A percentile compares a stretch with the other conserved stretches of the same genome.
These are phyloP conservation scores for Vulpes lagopus DNA, from an alignment of 2,113 vertebrate genomes.

Conservation along the genomic window DNA sequence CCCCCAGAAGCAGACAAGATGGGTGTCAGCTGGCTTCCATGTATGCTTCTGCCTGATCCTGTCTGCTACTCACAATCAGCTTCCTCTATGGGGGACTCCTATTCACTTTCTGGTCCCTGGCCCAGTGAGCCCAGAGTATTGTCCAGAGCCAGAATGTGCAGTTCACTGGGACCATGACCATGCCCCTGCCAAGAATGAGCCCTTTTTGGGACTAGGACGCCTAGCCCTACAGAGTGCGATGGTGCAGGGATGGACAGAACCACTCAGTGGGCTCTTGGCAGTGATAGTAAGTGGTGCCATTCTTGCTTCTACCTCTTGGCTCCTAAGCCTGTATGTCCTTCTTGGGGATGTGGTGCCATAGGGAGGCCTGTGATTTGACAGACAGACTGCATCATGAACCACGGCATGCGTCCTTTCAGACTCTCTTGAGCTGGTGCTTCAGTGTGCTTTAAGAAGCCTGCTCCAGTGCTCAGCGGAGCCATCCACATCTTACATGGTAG, in stretches of 20 bases:
- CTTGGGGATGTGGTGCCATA: neutral
- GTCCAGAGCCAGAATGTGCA: neutral
- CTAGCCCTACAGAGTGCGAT: neutral
- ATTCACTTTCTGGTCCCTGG: neutral
- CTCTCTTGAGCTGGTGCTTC: neutral
- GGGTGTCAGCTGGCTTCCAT: no score
- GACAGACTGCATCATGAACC: neutral
- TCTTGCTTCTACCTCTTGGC: neutral
- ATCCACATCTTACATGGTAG: accelerated
- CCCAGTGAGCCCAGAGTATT: neutral
- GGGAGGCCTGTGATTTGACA: no score
- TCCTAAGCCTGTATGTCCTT: neutral
- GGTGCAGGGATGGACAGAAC: neutral
- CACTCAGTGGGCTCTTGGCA: neutral
- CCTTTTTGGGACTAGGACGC: neutral
- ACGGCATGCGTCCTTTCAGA: neutral
- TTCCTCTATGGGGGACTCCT: neutral
- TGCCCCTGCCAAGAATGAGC: neutral
- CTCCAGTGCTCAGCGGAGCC: neutral
- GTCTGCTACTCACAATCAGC: neutral
- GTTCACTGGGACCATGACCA: neutral
- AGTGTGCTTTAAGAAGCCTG: neutral
- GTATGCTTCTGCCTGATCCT: neutral
- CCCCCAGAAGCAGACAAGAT: neutral
- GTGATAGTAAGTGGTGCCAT: neutral